A percentile compares a stretch with the other conserved stretches of the same genome.
Conservation (phyloP, 2,888 invertebrate species). For the Eristalinus sepulchralis region DNA sequence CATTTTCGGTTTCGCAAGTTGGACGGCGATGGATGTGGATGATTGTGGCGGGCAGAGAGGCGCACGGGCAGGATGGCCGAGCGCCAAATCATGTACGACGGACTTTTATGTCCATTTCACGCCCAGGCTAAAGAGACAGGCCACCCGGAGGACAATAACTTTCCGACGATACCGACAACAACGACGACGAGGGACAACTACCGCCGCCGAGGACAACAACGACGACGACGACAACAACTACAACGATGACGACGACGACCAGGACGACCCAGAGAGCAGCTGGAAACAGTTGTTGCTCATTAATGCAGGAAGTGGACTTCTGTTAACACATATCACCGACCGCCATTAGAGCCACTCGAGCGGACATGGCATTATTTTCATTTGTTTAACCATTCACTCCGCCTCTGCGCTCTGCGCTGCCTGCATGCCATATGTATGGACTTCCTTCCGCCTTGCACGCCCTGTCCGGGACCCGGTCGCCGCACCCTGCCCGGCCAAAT, state of each 20-base stretch:
- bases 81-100: conserved; percentile 64
- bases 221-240: not conserved
- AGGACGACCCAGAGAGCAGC: conserved; percentile 6
- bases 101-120: conserved; percentile 60
- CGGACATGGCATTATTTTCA: conserved; percentile 58
- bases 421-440: not conserved
- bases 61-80: conserved; percentile 33
- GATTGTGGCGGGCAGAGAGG: not conserved
- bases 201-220: not conserved
- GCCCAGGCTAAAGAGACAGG: conserved; percentile 3
- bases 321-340: conserved; percentile 69
- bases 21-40: conserved; percentile 17
- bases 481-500: no score
- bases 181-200: not conserved
- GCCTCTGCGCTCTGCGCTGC: not conserved
- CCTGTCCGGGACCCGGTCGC: no score
- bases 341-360: conserved; percentile 57
- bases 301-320: conserved; percentile 68
- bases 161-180: not conserved
- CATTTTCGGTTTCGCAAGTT: conserved; percentile 59
- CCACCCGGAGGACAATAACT: conserved; percentile 2
- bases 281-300: conserved; percentile 68
- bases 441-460: not conserved
- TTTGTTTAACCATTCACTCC: conserved; percentile 57
- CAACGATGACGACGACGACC: not conserved